Conservation (phyloP, 1,140 invertebrate genomes). For the Kradibia gibbosae region DNA sequence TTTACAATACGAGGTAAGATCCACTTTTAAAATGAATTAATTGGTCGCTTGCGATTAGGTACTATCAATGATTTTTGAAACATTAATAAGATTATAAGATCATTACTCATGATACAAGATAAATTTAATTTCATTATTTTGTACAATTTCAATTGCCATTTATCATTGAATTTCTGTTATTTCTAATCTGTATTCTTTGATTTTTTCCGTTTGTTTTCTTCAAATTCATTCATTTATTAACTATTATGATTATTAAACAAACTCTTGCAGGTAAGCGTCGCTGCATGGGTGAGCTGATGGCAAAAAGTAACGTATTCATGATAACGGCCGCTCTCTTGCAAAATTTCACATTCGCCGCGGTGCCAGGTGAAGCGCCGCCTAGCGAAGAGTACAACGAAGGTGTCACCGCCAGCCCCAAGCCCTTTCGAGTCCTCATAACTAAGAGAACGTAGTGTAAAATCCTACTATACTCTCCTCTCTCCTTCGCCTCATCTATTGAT, state of each 20-base stretch:
- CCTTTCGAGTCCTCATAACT: slow-evolving; percentile 79
- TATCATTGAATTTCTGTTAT: background rate
- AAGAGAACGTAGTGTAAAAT: slow-evolving; percentile 68
- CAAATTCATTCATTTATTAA: background rate
- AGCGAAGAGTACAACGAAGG: slow-evolving; percentile 80
- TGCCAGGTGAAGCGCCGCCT: slow-evolving; percentile 77
- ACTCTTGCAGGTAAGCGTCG: slow-evolving; percentile 78
- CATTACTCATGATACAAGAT: slow-evolving; percentile 14
- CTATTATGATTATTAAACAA: background rate
- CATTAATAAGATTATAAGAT: background rate
- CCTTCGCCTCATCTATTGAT: too few species aligned
- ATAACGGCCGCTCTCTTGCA: slow-evolving; percentile 86
- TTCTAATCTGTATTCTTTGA: background rate
- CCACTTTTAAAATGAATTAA: background rate
- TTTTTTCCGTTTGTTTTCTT: background rate
- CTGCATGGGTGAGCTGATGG: slow-evolving; percentile 89
- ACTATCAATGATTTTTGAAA: background rate
- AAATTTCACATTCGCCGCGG: slow-evolving; percentile 79
- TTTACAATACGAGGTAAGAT: background rate
- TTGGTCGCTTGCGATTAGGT: background rate
- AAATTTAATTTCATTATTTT: slow-evolving; percentile 46
- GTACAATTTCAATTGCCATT: slow-evolving; percentile 36
- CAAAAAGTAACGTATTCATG: slow-evolving; percentile 88
- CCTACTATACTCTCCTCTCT: background rate
- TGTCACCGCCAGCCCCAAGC: slow-evolving; percentile 81